Conservation (phyloP, 2,797 vertebrate genomes). For the Phoebastria nigripes region DNA sequence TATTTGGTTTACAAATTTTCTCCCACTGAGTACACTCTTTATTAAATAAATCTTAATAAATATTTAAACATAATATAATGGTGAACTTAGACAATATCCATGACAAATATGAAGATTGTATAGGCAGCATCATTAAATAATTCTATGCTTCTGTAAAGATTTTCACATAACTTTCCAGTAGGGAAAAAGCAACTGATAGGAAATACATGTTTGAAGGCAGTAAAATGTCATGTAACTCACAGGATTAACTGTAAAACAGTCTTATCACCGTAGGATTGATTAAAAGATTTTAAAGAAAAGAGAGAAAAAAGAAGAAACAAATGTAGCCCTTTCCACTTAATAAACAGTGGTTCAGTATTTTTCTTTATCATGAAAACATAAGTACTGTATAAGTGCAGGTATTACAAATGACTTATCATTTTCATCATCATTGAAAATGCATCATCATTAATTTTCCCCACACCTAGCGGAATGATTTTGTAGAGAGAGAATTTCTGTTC, state of each 20-base stretch:
- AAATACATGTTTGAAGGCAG: not conserved
- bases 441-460: not conserved
- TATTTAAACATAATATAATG: not conserved
- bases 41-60: not conserved
- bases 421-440: not conserved
- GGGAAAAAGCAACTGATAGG: not conserved
- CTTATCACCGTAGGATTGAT: not conserved
- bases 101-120: not conserved
- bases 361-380: not conserved
- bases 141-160: not conserved
- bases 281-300: not conserved
- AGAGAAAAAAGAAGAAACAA: not conserved
- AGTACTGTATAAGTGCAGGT: not conserved
- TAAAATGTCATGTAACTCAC: not conserved
- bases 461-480: not conserved
- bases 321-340: not conserved
- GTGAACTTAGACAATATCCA: not conserved
- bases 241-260: not conserved
- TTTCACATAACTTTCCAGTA: not conserved
- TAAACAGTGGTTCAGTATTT: not conserved
- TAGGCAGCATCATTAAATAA: not conserved
- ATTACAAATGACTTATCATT: not conserved
- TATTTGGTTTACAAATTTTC: not conserved
- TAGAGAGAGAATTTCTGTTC: not conserved
- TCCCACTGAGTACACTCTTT: not conserved